Evolutionary conservation across 2,113 vertebrate genomes (phyloP).

Genomic region (Caranx ignobilis): DNA sequence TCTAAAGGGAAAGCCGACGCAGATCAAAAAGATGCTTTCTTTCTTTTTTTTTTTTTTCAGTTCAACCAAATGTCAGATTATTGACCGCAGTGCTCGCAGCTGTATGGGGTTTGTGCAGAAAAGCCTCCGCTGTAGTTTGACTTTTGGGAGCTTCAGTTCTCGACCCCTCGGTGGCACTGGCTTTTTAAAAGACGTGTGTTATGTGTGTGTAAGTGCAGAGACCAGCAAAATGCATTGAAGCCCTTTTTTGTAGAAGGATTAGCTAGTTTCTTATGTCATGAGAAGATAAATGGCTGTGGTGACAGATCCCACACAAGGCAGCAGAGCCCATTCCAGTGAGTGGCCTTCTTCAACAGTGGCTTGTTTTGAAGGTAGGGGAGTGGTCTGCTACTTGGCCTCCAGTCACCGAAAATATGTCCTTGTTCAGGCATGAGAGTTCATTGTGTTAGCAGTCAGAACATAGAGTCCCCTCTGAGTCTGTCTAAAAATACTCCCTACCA

Average conservation of each 20-base stretch:
- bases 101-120: slow-evolving; percentile 42
- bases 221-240: not conserved
- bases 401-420: slow-evolving; percentile 60
- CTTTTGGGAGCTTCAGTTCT: not conserved
- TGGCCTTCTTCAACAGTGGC: slow-evolving; percentile 21
- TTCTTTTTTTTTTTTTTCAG: slow-evolving; percentile 21
- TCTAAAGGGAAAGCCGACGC: slow-evolving; percentile 35
- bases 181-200: not conserved
- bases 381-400: slow-evolving; percentile 44
- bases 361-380: slow-evolving; percentile 48
- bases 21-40: slow-evolving; percentile 31
- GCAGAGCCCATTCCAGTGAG: not conserved
- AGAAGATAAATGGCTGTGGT: slow-evolving; percentile 23
- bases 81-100: slow-evolving; percentile 54
- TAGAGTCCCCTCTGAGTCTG: slow-evolving; percentile 47
- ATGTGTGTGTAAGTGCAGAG: not conserved
- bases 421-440: slow-evolving; percentile 71
- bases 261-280: not conserved
- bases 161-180: not conserved
- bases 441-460: slow-evolving; percentile 69
- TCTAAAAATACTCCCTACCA: slow-evolving; percentile 76
- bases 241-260: not conserved
- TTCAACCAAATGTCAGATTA: slow-evolving; percentile 48
- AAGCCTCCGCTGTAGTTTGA: slow-evolving; percentile 19
- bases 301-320: slow-evolving; percentile 14